Evolutionary conservation across 2,797 vertebrate genomes (phyloP), one percentile per base, ranked within the genome.

Genomic region (Sebastes aleutianus): DNA sequence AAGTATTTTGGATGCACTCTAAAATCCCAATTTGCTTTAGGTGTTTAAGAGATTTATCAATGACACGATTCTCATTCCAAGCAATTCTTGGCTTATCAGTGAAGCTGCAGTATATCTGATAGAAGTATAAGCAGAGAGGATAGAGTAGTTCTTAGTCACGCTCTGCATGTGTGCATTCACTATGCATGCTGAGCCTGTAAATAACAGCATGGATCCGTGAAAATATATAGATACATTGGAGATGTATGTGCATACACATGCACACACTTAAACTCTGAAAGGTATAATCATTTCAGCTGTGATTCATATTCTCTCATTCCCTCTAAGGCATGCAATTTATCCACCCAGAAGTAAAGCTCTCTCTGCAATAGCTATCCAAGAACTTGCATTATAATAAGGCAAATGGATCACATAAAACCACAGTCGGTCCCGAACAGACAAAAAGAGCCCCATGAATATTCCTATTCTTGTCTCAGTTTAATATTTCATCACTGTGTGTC

Each of bases 401-500:
- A 50, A 50, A 20, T 50, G 18, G 47, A 85, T 87, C 66, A 74
- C 77, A 78, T 78, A 57, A 83, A 82, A 57, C 32, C 64, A 66
- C 31, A 68, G 34, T 53, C 8, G 10, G 39, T 9, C 27, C n/a
- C 8, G 4, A 22, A 3, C 61, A 71, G 65, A 76, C 34, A 76
- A 31, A 81, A 78, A 78, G 66, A 70, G 70, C 74, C 13, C 27
- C 59, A 32, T 78, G 43, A 79, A 76, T 83, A 79, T 76, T 80
- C 64, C 76, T 84, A 66, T 83, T 86, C 76, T 83, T 87, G 85
- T 85, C 27, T 16, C 65, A 62, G 54, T 89, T 87, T 74, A 85
- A 91, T 89, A 87, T 90, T 83, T 90, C 81, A 87, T 83, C 36
- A 39, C 68, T n/a, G 64, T 76, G 53, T 80, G 76, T 86, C 82